Base-by-base conservation (phyloP, 2,888 invertebrate species). In the Aleiodes alternator region DNA sequence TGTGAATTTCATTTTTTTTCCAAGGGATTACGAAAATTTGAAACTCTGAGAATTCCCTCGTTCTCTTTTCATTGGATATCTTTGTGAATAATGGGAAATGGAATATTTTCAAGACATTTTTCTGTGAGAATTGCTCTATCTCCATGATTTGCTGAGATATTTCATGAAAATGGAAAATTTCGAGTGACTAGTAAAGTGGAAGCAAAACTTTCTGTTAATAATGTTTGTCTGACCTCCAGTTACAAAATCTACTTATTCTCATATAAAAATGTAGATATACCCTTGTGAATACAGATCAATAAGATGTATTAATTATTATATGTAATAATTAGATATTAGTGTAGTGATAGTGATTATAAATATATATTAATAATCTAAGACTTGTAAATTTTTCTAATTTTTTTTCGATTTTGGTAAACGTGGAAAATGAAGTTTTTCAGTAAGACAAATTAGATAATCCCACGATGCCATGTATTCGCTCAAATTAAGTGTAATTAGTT, bases 401-500 rank as follows among this genome's bases (percentile, higher is more conserved):
- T n/a, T 68, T 29, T 51, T 14, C 11, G 12, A 61, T 31, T 38
- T 76, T 76, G 72, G 75, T 79, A 74, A 79, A 81, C 76, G 78
- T 76, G 75, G 48, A 56, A 69, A 66, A 75, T 50, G 66, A 43
- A 2, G 69, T 61, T 53, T 64, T 77, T 77, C 73, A 76, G 50
- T 82, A 82, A 75, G 77, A 82, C 51, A 77, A 76, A 69, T 57
- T 68, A 78, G 72, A 70, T 76, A 78, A 78, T 55, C 76, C 77
- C 72, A 43, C 43, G 73, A 81, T 82, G 79, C 79, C 80, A 82
- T 86, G 80, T 84, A 85, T 85, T 83, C 85, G 85, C 85, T 86
- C 86, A 84, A 86, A 84, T 82, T 86, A 81, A 82, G 79, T 84
- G 82, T 85, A 84, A 83, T 85, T 83, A 82, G 82, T 82, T 83